These are phyloP conservation scores for Lophochroa leadbeateri DNA, from an alignment of 2,113 vertebrate genomes.

Conservation along the genomic window DNA sequence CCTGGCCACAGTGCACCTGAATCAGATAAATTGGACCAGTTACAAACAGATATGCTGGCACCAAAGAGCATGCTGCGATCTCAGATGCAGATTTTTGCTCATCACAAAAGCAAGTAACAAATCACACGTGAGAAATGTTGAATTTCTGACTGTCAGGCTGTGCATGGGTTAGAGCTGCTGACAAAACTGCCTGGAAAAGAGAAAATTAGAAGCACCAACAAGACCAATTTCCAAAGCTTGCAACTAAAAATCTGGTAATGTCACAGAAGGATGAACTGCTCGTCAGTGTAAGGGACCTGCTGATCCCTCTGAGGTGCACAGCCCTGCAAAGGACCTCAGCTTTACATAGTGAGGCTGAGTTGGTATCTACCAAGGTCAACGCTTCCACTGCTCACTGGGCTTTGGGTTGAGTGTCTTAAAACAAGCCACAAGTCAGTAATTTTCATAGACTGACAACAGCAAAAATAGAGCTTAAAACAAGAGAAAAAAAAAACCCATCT, in stretches of 20 bases:
- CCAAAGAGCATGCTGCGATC: conserved; percentile 63
- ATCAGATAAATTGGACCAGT: conserved; percentile 83
- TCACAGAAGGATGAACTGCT: neutral
- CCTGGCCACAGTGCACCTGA: conserved; percentile 99
- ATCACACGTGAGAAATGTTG: neutral
- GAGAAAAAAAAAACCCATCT: neutral
- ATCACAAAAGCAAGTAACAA: conserved; percentile 36
- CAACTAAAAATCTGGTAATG: neutral
- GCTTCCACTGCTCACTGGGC: neutral
- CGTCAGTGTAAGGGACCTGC: neutral
- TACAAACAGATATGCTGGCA: conserved; percentile 75
- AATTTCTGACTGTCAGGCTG: neutral
- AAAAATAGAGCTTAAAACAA: neutral
- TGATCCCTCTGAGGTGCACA: neutral
- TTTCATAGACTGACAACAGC: neutral
- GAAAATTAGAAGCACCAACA: conserved; percentile 25
- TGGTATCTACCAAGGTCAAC: fast-evolving
- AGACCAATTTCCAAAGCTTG: conserved; percentile 21
- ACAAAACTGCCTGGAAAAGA: conserved; percentile 44
- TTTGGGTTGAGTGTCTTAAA: neutral
- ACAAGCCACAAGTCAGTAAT: neutral
- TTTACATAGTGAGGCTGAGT: fast-evolving
- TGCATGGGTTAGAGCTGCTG: conserved; percentile 17
- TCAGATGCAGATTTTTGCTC: conserved; percentile 6
- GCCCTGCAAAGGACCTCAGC: neutral